A percentile compares a stretch with the other conserved stretches of the same genome.
Conservation (phyloP, 2,888 invertebrate genomes). For the Meteorus colon region DNA sequence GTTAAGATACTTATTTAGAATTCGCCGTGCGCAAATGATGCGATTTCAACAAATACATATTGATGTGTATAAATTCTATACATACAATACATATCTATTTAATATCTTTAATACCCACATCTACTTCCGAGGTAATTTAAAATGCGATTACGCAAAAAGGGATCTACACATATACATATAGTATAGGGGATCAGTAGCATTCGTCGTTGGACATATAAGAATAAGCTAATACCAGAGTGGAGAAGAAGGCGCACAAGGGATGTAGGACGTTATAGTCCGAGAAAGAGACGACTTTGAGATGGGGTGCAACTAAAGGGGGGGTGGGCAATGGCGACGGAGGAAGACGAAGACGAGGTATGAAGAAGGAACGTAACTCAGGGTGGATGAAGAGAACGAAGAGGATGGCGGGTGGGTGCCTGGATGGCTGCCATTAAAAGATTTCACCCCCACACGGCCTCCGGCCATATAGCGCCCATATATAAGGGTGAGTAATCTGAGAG, state of each 20-base stretch:
- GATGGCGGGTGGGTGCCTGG: constrained; percentile 57
- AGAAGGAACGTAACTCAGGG: constrained; percentile 50
- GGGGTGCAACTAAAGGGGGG: constrained; percentile 2
- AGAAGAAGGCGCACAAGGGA: constrained; percentile 42
- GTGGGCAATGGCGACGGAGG: constrained; percentile 19
- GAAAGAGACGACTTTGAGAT: constrained; percentile 5
- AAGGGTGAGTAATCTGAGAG: constrained; percentile 69
- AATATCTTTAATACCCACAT: constrained; percentile 12
- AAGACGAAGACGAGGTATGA: constrained; percentile 43
- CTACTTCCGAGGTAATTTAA: constrained; percentile 63
- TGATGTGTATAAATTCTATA: constrained; percentile 27
- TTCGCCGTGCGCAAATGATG: neutral
- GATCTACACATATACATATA: constrained; percentile 54
- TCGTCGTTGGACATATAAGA: constrained; percentile 67
- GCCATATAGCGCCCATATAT: constrained; percentile 62
- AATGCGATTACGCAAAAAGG: constrained; percentile 67
- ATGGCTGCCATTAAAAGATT: constrained; percentile 72
- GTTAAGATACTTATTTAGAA: neutral
- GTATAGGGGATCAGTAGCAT: constrained; percentile 57
- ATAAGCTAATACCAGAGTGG: constrained; percentile 67
- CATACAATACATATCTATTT: constrained; percentile 22
- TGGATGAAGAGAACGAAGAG: constrained; percentile 43
- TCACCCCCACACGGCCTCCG: constrained; percentile 60
- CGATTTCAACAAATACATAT: constrained; percentile 4
- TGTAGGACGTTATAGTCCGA: constrained; percentile 31